Conservation (phyloP, 2,888 invertebrate species). For the Drosophila bunnanda region DNA sequence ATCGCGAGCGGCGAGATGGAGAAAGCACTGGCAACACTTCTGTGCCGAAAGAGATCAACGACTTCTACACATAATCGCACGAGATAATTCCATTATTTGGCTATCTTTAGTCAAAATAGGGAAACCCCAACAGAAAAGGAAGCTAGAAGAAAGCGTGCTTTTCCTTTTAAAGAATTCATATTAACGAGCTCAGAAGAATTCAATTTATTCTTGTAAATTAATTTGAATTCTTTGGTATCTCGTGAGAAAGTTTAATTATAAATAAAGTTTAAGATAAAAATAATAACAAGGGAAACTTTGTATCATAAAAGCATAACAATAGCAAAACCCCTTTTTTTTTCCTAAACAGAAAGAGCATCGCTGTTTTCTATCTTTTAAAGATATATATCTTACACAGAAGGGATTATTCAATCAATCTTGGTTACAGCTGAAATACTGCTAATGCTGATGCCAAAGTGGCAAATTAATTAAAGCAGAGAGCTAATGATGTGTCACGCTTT, state of each 20-base stretch:
- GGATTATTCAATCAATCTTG: conserved; percentile 7
- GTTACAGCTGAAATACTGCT: background rate
- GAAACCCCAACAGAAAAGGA: conserved; percentile 26
- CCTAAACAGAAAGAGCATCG: background rate
- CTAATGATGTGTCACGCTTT: conserved; percentile 27
- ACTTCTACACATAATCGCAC: conserved; percentile 29
- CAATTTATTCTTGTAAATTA: background rate
- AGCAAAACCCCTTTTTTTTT: background rate
- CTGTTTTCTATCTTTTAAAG: background rate
- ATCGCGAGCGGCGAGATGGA: conserved; percentile 47
- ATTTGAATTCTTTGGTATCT: background rate
- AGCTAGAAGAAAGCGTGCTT: conserved; percentile 18
- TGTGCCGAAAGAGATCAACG: conserved; percentile 18
- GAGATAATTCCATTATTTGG: conserved; percentile 20
- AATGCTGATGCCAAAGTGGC: conserved; percentile 1
- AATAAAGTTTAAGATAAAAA: background rate
- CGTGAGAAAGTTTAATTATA: background rate
- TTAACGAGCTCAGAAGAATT: background rate
- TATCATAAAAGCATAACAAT: too few species aligned
- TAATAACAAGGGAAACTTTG: background rate
- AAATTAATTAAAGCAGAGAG: conserved; percentile 13
- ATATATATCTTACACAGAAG: background rate
- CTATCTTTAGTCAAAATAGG: conserved; percentile 8
- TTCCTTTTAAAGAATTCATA: background rate
- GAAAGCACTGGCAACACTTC: conserved; percentile 60